A percentile compares a stretch with the other conserved stretches of the same genome.
Conservation (phyloP, 2,797 vertebrate genomes). For the Hemitrygon akajei region DNA sequence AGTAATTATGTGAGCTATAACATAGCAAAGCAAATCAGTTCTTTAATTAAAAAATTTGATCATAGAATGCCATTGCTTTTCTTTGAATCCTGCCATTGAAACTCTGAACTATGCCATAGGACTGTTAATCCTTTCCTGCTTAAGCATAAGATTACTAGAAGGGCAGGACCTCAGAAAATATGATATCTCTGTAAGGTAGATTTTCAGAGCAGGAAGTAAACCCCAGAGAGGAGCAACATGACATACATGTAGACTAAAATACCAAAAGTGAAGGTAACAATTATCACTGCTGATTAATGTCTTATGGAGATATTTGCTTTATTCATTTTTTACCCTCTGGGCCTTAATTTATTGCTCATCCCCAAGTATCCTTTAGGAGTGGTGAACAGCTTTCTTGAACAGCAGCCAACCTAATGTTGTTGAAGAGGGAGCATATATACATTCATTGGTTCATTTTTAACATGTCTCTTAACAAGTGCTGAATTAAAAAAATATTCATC, state of each 20-base stretch:
- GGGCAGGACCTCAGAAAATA: neutral
- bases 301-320: neutral
- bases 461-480: neutral
- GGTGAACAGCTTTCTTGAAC: too few species aligned
- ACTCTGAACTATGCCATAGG: neutral
- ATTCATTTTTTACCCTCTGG: too few species aligned
- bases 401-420: too few species aligned
- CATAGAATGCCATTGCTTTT: neutral
- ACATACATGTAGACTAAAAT: neutral
- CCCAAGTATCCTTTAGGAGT: too few species aligned
- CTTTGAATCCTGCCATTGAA: neutral
- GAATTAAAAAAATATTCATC: neutral
- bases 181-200: neutral
- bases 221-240: neutral
- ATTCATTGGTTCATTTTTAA: neutral
- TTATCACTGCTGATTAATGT: neutral
- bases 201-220: neutral
- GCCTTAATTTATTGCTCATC: too few species aligned
- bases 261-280: neutral
- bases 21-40: neutral
- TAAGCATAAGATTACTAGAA: neutral
- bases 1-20: neutral
- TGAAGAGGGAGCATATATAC: too few species aligned
- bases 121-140: neutral
- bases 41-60: neutral